Percentiles rank a stretch among this genome's conserved stretches.
These are phyloP conservation scores for Pterostichus niger DNA, from an alignment of 2,888 invertebrate genomes.

Conservation along the genomic window DNA sequence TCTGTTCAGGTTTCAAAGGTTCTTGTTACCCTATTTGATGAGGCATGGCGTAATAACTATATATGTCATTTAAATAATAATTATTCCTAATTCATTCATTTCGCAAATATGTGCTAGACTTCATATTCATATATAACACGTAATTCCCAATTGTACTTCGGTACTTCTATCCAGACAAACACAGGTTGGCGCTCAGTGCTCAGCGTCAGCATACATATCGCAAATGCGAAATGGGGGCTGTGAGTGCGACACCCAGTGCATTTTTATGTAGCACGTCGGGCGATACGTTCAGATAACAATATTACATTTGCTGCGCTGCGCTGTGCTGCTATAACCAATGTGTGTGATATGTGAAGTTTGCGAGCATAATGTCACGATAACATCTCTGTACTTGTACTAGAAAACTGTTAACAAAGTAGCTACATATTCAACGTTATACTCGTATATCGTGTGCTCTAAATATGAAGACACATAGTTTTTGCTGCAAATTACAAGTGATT, in stretches of 20 bases:
- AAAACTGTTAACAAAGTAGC: constrained; percentile 37
- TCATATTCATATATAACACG: too few relatives aligned
- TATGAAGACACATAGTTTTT: too few relatives aligned
- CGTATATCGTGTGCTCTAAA: neutral
- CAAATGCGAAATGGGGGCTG: constrained; percentile 23
- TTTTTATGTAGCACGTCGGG: constrained; percentile 60
- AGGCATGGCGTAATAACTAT: too few relatives aligned
- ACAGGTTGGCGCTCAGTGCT: neutral
- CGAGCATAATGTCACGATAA: constrained; percentile 60
- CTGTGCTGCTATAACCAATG: constrained; percentile 27
- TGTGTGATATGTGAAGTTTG: constrained; percentile 59
- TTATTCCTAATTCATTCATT: too few relatives aligned
- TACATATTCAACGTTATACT: neutral
- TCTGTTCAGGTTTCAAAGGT: too few relatives aligned
- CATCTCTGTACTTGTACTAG: constrained; percentile 34
- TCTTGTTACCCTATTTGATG: too few relatives aligned
- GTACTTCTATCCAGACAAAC: neutral
- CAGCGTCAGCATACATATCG: constrained; percentile 12
- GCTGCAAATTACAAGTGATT: too few relatives aligned
- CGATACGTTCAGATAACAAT: constrained; percentile 63
- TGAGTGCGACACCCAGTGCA: constrained; percentile 55
- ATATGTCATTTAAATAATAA: too few relatives aligned
- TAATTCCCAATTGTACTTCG: neutral
- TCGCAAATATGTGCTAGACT: too few relatives aligned
- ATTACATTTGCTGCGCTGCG: constrained; percentile 52